Base-by-base conservation (phyloP, 2,888 invertebrate genomes). In the Catocala sponsa region DNA sequence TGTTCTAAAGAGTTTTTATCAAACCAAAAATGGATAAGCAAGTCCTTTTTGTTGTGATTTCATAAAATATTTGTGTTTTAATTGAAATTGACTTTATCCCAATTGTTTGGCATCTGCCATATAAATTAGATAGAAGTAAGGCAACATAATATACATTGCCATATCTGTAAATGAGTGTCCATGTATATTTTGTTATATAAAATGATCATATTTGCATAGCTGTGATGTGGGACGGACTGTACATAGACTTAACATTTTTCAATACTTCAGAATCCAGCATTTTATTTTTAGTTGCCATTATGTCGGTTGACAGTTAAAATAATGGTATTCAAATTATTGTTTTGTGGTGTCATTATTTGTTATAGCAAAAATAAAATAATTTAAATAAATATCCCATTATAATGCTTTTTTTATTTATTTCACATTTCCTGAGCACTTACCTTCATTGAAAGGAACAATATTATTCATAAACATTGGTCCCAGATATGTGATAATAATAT, bases 311-410 rank as follows among this genome's bases (percentile, higher is more conserved):
- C 44, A 41, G 10, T 12, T 42, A 59, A 64, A 68, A 55, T 38
- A 12, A 49, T 57, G 10, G 13, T 25, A 25, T 62, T 12, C 55
- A 12, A 55, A 55, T 63, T 58, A 52, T 65, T 60, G 49, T 72
- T 63, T 68, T 38, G 46, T 68, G 42, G 51, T 65, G 41, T 57
- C 56, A 53, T 60, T 50, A 61, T 64, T 59, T 70, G 69, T 58
- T 59, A 61, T 25, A 33, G 44, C 41, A 54, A 63, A 38, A 62
- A 46, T 65, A 35, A 68, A 62, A 66, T 55, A 65, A 75, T 63
- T 74, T 44, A 52, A 72, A 74, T 76, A 72, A 74, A 74, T 15
- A 64, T 58, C 49, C 38, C 57, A 69, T 38, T 41, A 25, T 35
- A 51, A 33, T 10, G 10, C 2, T 9, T 46, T 15, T 35, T 7